A percentile compares a stretch with the other conserved stretches of the same genome.
phyloP scores from a whole-genome alignment of 2,888 invertebrate species.

The Sesamia inferens region DNA sequence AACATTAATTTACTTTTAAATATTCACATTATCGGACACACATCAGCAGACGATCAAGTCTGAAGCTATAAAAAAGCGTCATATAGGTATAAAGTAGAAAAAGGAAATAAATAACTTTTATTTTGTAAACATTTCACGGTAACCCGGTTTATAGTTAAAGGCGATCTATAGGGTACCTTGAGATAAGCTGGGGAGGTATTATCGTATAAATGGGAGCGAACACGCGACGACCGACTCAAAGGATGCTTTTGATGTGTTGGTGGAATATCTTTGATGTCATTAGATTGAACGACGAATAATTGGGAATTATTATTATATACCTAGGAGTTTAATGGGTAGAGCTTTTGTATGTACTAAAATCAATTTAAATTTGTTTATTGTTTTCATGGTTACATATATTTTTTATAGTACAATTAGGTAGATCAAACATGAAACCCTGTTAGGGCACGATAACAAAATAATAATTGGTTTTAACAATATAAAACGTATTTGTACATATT shows the following conservation, averaged over 20 bases:
- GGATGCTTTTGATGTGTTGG: constrained; percentile 71
- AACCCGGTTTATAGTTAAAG: constrained; percentile 60
- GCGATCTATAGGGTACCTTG: constrained; percentile 55
- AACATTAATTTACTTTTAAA: constrained; percentile 9
- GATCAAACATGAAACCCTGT: no score
- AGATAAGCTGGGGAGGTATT: constrained; percentile 68
- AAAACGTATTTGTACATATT: no score
- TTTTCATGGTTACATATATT: no score
- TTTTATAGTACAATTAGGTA: no score
- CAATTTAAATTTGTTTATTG: no score
- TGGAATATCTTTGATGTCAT: constrained; percentile 54
- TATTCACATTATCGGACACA: constrained; percentile 12
- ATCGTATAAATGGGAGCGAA: constrained; percentile 76
- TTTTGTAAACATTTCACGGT: constrained; percentile 61
- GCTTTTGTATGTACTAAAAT: neutral
- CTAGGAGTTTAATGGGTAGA: neutral
- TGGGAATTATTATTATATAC: constrained; percentile 23
- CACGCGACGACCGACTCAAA: constrained; percentile 73
- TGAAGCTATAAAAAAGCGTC: constrained; percentile 33
- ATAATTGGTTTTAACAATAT: no score
- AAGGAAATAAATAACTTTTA: constrained; percentile 59
- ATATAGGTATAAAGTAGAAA: constrained; percentile 35
- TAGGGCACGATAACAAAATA: no score
- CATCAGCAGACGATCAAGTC: constrained; percentile 23
- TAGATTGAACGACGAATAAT: constrained; percentile 46